Percentiles rank a stretch among this genome's conserved stretches.
Conservation (phyloP, 2,797 vertebrate genomes). For the Crenuchus spilurus region DNA sequence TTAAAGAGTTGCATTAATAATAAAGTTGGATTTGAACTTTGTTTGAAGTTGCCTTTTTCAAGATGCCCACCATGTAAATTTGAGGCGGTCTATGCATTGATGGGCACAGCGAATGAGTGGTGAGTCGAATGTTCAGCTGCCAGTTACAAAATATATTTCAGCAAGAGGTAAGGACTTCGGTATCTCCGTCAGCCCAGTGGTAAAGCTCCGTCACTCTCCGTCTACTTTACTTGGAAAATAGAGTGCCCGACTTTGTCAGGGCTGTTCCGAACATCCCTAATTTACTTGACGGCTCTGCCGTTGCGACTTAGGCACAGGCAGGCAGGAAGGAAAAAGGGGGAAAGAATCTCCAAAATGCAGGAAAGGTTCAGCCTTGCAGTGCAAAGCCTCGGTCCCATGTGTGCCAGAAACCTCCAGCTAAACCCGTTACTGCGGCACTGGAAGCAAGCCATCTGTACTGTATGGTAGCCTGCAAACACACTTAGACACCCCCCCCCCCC, state of each 20-base stretch:
- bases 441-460: constrained; percentile 13
- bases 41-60: background rate
- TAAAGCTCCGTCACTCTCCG: constrained; percentile 20
- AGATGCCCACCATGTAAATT: constrained; percentile 3
- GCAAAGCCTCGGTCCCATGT: background rate
- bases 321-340: background rate
- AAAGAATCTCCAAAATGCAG: constrained; percentile 12
- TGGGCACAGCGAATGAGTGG: background rate
- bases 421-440: background rate
- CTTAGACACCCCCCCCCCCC: background rate
- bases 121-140: background rate
- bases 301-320: background rate
- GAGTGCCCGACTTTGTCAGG: constrained; percentile 26
- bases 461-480: background rate
- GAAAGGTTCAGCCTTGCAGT: background rate
- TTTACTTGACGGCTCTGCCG: constrained; percentile 30
- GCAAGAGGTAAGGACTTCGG: background rate
- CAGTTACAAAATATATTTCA: background rate
- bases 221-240: constrained; percentile 15
- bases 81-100: background rate
- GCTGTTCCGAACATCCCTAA: constrained; percentile 15
- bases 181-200: constrained; percentile 22
- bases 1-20: constrained; percentile 10
- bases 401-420: constrained; percentile 18
- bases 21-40: background rate